Percentiles rank a stretch among this genome's conserved stretches.
Evolutionary conservation across 2,797 vertebrate genomes (phyloP).

Genomic region (Amniataba percoides): DNA sequence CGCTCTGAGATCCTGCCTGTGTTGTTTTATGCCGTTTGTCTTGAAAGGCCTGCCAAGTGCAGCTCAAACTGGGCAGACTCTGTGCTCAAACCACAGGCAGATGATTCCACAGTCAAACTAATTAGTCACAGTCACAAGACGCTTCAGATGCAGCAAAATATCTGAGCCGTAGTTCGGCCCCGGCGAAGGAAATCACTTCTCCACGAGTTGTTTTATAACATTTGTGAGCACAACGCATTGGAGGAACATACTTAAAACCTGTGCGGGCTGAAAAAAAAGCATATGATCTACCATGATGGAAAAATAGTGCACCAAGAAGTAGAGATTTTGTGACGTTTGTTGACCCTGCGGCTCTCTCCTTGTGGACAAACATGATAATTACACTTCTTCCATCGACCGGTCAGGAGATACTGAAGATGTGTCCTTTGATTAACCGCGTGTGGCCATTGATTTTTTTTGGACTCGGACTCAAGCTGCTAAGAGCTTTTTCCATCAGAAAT

Average conservation of each 20-base stretch:
- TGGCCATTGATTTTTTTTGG: conserved; percentile 46
- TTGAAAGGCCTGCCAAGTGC: conserved; percentile 37
- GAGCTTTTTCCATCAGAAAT: conserved; percentile 43
- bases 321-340: conserved; percentile 11
- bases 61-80: conserved; percentile 19
- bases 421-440: conserved; percentile 35
- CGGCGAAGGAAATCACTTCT: conserved; percentile 39
- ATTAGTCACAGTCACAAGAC: conserved; percentile 82
- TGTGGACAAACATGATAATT: conserved; percentile 17
- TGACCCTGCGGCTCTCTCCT: background rate
- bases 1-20: conserved; percentile 18
- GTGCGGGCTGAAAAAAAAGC: conserved; percentile 13
- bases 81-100: conserved; percentile 41
- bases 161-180: conserved; percentile 18
- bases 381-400: conserved; percentile 21
- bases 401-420: conserved; percentile 15
- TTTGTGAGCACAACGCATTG: conserved; percentile 24
- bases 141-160: conserved; percentile 49
- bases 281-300: background rate
- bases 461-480: background rate
- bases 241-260: conserved; percentile 14
- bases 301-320: conserved; percentile 24
- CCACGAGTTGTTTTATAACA: conserved; percentile 36
- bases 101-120: conserved; percentile 55
- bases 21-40: conserved; percentile 43